A percentile compares a stretch with the other conserved stretches of the same genome.
Evolutionary conservation across 2,888 invertebrate genomes (phyloP).

Genomic region (Nomada hirtipes): DNA sequence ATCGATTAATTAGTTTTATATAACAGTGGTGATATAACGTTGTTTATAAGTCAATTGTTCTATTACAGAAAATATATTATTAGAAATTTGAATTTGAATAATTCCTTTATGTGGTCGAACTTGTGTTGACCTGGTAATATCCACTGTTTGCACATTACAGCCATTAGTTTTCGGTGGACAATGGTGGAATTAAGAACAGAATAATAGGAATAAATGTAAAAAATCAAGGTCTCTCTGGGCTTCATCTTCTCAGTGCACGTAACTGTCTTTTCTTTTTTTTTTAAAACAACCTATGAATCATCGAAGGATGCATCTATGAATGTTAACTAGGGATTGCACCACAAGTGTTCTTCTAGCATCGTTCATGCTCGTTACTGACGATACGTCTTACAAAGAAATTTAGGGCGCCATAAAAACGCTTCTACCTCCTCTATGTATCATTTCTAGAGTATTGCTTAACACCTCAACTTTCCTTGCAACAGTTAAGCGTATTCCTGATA

Average conservation of each 20-base stretch:
- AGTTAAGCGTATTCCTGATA: not conserved
- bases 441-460: not conserved
- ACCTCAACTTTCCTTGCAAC: not conserved
- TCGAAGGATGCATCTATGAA: slow-evolving; percentile 19
- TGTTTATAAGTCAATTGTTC: slow-evolving; percentile 21
- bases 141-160: not conserved
- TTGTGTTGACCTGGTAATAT: no score
- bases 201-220: not conserved
- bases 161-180: no score
- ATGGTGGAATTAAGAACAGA: not conserved
- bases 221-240: not conserved
- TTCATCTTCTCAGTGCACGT: not conserved
- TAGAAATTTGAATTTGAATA: not conserved
- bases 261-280: not conserved
- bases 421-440: not conserved
- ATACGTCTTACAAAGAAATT: slow-evolving; percentile 1
- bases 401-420: slow-evolving; percentile 1
- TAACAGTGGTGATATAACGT: slow-evolving; percentile 30
- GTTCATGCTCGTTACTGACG: not conserved
- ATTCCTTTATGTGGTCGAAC: not conserved
- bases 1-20: slow-evolving; percentile 35
- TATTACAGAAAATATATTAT: not conserved
- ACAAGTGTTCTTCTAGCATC: slow-evolving; percentile 14
- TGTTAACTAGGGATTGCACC: slow-evolving; percentile 15
- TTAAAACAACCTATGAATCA: slow-evolving; percentile 6